Base-by-base conservation (phyloP, 2,888 invertebrate genomes). In the Polydesmus complanatus region DNA sequence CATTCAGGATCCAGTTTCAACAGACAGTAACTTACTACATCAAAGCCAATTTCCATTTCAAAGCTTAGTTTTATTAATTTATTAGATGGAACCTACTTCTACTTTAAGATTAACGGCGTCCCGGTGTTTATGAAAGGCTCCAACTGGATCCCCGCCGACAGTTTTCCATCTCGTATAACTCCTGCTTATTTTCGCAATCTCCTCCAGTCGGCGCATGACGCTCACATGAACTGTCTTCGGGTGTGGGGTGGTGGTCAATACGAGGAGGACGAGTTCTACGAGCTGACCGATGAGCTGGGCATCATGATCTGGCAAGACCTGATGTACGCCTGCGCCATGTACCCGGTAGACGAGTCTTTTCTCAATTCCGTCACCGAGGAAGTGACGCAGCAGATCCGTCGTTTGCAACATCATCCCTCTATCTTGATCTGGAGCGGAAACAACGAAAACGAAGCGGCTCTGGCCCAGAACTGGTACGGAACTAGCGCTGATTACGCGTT, bases 241-340 rank as follows among this genome's bases (percentile, higher is more conserved):
- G 88, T 97, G 1, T 98, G 97, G 97, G 97, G 97, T 26, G 97
- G 97, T n/a, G 97, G 95, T 0, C 77, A 91, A 0, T 98, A 96
- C 70, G 96, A 96, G 71, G 83, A 85, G 0, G 88, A 95, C 67
- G 79, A 81, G 61, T 95, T 97, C 74, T 98, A 97, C 72, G 78
- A 84, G 61, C 72, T 84, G 47, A 90, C 93, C 60, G 95, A 97
- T 71, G 80, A 86, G 70, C 77, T 87, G 56, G 97, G 97, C 1
- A 85, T 97, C 54, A 78, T 97, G 69, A 83, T 98, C 60, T 98
- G 96, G 96, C 96, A 98, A 66, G 97, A 98, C 73, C 84, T 96
- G 71, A 89, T 95, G 84, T 98, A 95, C 73, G 96, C 95, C 0
- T 95, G 93, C 71, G 82, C 88, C 22, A 86, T 97, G 85, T 98